phyloP scores from a whole-genome alignment of 2,888 invertebrate species.

The Rhabditoides inermis region DNA sequence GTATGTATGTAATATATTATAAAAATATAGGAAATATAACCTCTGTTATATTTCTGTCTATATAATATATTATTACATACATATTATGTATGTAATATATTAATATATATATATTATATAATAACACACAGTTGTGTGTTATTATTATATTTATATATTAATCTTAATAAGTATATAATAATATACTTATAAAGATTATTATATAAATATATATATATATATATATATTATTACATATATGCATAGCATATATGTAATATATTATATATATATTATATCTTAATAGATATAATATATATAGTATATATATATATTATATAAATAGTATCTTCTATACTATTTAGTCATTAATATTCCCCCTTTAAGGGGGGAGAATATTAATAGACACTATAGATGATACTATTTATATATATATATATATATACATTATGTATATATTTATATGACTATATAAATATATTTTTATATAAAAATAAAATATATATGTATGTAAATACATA shows the following conservation, averaged over 20 bases:
- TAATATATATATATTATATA: too few relatives aligned
- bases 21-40: too few relatives aligned
- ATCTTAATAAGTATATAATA: background rate
- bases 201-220: background rate
- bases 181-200: too few relatives aligned
- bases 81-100: too few relatives aligned
- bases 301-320: conserved; percentile 8
- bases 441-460: conserved; percentile 6
- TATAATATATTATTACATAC: too few relatives aligned
- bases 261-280: conserved; percentile 1
- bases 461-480: conserved; percentile 3
- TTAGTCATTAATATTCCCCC: too few relatives aligned
- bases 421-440: conserved; percentile 7
- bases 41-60: too few relatives aligned
- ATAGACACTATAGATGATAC: conserved; percentile 1
- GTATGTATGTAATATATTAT: too few relatives aligned
- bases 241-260: background rate
- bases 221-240: background rate
- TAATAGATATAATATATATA: background rate
- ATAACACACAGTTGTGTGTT: too few relatives aligned
- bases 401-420: conserved; percentile 3
- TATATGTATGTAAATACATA: conserved; percentile 8
- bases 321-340: too few relatives aligned
- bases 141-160: background rate
- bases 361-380: too few relatives aligned